Evolutionary conservation across 2,888 invertebrate genomes (phyloP), one percentile per base, ranked within the genome.

Genomic region (Clostera curtula): DNA sequence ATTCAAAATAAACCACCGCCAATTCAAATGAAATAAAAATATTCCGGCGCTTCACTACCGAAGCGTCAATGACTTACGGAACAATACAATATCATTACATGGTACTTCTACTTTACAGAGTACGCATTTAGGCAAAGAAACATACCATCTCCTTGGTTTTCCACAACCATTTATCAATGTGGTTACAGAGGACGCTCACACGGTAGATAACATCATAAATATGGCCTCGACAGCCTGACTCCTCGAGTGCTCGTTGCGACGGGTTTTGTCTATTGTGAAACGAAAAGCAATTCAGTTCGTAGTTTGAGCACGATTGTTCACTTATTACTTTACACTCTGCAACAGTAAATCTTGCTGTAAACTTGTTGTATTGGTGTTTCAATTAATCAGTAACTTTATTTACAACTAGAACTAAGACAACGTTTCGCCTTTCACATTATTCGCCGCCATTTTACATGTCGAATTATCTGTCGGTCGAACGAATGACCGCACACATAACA

Each of bases 371-470:
- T 49, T 47, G 56, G 52, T 57, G 56, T 61, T 70, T 61, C 42
- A 62, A 55, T 60, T 51, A 62, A 62, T 56, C 64, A 61, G 56
- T 67, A 64, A 69, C 73, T 76, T 71, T 83, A 82, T 83, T 83
- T 83, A 83, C 80, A 80, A 80, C 63, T 68, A 58, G 62, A 71
- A 75, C 66, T 77, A 71, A 55, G 75, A 83, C 79, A 83, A 82
- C 79, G 85, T 85, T 82, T 85, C 82, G 80, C 86, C 86, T 86
- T 87, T 86, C 87, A 87, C 88, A 88, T 87, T 86, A 86, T 77
- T 76, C 73, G 85, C 85, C 86, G 88, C 89, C 88, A 89, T 88
- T 85, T 87, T 87, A 86, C 82, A 79, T 82, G 79, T 76, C 75
- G 73, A 73, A 74, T n/a, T 69, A 68, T 76, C 64, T 56, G 60